These are phyloP conservation scores for Orthosia gracilis DNA, from an alignment of 2,888 invertebrate species.

Conservation along the genomic window DNA sequence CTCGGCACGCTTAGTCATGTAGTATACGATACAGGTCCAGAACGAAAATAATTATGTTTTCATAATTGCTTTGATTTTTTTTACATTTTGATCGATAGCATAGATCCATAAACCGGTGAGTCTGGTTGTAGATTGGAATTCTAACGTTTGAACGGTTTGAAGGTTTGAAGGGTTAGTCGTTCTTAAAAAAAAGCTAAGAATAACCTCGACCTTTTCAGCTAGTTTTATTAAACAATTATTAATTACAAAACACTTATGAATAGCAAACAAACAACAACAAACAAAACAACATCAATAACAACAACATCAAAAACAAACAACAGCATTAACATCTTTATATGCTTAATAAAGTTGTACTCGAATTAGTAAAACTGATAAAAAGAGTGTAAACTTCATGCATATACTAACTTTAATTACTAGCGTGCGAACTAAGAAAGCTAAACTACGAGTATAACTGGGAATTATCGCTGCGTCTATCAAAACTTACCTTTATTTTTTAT, in stretches of 20 bases:
- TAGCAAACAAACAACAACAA: no score
- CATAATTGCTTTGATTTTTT: not conserved
- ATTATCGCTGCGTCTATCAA: constrained; percentile 49
- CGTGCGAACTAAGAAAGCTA: constrained; percentile 60
- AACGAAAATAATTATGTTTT: constrained; percentile 21
- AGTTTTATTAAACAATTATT: not conserved
- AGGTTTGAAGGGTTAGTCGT: no score
- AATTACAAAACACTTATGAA: no score
- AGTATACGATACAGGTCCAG: constrained; percentile 36
- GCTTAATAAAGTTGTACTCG: no score
- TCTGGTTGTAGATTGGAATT: not conserved
- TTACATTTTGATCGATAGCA: not conserved
- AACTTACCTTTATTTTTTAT: constrained; percentile 61
- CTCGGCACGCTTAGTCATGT: constrained; percentile 66
- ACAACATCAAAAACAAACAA: no score
- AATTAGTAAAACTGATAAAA: no score
- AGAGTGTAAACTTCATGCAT: constrained; percentile 10
- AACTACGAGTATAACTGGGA: constrained; percentile 60
- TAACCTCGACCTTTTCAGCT: no score
- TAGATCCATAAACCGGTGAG: not conserved
- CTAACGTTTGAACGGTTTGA: no score
- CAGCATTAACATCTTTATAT: no score
- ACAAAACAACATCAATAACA: no score
- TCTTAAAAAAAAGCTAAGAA: no score
- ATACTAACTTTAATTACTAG: constrained; percentile 61